Evolutionary conservation across 2,113 vertebrate species (phyloP).

Genomic region (Archilochus colubris): DNA sequence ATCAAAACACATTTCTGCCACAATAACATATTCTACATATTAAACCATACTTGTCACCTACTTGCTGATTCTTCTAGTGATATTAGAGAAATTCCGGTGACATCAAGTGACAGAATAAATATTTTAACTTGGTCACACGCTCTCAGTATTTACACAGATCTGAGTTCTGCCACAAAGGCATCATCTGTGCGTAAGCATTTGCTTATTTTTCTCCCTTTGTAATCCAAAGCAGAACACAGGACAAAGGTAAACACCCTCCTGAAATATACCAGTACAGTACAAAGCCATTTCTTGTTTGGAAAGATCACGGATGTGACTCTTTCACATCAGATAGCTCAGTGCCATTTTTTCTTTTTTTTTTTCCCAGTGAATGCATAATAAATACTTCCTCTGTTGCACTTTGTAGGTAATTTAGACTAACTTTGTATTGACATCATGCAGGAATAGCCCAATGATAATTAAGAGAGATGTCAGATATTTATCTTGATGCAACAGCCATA

Average conservation of each 20-base stretch:
- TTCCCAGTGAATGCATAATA: background rate
- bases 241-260: background rate
- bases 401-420: background rate
- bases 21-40: background rate
- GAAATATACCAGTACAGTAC: background rate
- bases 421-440: background rate
- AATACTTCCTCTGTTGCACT: background rate
- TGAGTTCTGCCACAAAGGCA: background rate
- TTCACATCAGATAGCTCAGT: background rate
- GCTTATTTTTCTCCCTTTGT: background rate
- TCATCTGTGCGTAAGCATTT: background rate
- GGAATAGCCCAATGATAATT: background rate
- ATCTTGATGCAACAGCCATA: background rate
- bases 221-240: background rate
- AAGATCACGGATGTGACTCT: background rate
- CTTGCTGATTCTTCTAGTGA: background rate
- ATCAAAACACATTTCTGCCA: background rate
- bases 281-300: background rate
- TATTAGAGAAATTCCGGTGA: background rate
- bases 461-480: background rate
- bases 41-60: background rate
- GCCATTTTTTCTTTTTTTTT: background rate
- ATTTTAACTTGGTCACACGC: background rate
- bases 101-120: background rate
- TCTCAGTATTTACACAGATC: background rate